Base-by-base conservation (phyloP, 2,797 vertebrate genomes). In the Pagetopsis macropterus region DNA sequence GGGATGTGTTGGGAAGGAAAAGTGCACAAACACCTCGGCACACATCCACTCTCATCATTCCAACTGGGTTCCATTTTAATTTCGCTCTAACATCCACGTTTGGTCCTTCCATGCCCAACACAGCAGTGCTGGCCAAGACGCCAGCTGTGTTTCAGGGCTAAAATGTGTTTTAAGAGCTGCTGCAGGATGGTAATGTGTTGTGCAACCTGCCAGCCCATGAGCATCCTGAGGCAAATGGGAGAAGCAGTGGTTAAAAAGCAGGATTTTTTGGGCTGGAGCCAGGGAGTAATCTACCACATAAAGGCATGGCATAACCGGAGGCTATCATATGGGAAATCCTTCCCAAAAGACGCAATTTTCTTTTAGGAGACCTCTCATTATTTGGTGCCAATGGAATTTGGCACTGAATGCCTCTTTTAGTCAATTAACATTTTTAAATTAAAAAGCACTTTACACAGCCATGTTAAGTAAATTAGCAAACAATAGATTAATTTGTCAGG, bases 201-300 rank as follows among this genome's bases (percentile, higher is more conserved):
- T 84, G 88, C 89, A 91, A 90, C 91, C 94, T 94, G 94, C 92
- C 94, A 94, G 91, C 87, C 89, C 84, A 89, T 76, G 88, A 91
- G 85, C 90, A 87, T 94, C 93, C 91, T 40, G 82, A 93, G 92
- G 93, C 94, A 92, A 94, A 91, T 90, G 90, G 91, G 92, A 91
- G 90, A 93, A 94, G 86, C 93, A 92, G 91, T 94, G 93, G 91
- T 94, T 95, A 95, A 95, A 94, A 95, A 93, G 94, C 93, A 93
- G 84, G 87, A 78, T 89, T 92, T 93, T 88, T 87, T 95, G 94
- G 94, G 87, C 75, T 55, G 0, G 19, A 78, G 93, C 94, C 94
- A 95, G 92, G 70, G 88, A 88, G 87, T 89, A 93, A 94, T 94
- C 90, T 93, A 93, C 82, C 88, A 90, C 91, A 89, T 87, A 90